These are phyloP conservation scores for Struthidea cinerea DNA, from an alignment of 2,113 vertebrate species.

Conservation along the genomic window DNA sequence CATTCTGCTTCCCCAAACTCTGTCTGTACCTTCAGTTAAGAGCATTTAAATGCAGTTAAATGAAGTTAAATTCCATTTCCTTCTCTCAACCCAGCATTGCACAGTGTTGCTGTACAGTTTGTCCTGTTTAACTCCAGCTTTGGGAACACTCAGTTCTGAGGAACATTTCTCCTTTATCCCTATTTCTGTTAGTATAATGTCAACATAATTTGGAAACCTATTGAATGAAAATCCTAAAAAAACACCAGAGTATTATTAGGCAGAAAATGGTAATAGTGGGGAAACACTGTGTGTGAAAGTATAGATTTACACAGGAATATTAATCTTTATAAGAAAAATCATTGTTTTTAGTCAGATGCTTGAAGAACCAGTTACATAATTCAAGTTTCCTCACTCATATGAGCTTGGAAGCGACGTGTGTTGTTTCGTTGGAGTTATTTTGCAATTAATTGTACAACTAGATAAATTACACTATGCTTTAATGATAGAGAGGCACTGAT, in stretches of 20 bases:
- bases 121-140: not conserved
- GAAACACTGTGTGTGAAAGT: not conserved
- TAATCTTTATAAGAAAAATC: not conserved
- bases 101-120: not conserved
- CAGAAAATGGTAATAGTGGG: not conserved
- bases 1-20: not conserved
- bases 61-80: not conserved
- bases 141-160: not conserved
- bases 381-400: not conserved
- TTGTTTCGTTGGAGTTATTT: not conserved
- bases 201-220: not conserved
- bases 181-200: not conserved
- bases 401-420: not conserved
- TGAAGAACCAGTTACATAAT: not conserved
- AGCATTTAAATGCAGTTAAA: not conserved
- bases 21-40: not conserved
- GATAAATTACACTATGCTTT: not conserved
- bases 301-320: not conserved
- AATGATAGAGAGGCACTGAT: not conserved
- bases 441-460: constrained; percentile 6
- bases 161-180: not conserved
- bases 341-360: not conserved
- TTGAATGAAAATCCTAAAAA: not conserved
- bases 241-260: not conserved
- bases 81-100: not conserved